These are phyloP conservation scores for Pegoplata infirma DNA, from an alignment of 2,888 invertebrate species.

Conservation along the genomic window DNA sequence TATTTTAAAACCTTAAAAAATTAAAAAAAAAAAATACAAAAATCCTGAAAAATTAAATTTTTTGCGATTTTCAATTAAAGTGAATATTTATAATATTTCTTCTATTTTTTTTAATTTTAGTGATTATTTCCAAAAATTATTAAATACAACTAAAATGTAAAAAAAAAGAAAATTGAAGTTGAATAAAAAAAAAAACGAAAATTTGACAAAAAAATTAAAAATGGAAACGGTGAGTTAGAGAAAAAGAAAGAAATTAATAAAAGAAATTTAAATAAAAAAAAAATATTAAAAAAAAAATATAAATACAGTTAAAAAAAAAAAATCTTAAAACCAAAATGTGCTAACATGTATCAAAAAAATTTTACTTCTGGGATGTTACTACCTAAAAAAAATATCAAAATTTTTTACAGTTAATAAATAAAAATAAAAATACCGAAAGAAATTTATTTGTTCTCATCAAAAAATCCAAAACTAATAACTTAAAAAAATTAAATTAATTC, in stretches of 20 bases:
- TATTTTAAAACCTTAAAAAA: constrained; percentile 22
- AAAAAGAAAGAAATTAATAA: background rate
- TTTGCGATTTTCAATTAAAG: background rate
- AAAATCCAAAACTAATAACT: too few species aligned
- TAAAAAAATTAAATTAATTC: too few species aligned
- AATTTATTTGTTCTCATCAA: too few species aligned
- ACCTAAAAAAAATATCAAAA: too few species aligned
- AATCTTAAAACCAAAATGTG: background rate
- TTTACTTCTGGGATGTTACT: background rate
- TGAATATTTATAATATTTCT: background rate
- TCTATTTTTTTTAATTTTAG: constrained; percentile 41
- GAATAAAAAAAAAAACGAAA: constrained; percentile 14
- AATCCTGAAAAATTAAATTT: constrained; percentile 5
- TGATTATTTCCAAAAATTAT: constrained; percentile 41
- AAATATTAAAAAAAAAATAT: background rate
- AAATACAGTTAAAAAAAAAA: constrained; percentile 3
- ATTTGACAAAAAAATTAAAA: constrained; percentile 38
- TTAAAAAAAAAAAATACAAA: background rate
- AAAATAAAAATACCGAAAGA: too few species aligned
- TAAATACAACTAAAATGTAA: constrained; percentile 46
- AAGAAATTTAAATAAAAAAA: constrained; percentile 17
- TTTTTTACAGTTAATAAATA: too few species aligned
- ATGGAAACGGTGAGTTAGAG: constrained; percentile 61
- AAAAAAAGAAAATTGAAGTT: constrained; percentile 17
- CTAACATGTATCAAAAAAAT: background rate